Evolutionary conservation across 2,888 invertebrate species (phyloP).

Genomic region (Papilio gigon): DNA sequence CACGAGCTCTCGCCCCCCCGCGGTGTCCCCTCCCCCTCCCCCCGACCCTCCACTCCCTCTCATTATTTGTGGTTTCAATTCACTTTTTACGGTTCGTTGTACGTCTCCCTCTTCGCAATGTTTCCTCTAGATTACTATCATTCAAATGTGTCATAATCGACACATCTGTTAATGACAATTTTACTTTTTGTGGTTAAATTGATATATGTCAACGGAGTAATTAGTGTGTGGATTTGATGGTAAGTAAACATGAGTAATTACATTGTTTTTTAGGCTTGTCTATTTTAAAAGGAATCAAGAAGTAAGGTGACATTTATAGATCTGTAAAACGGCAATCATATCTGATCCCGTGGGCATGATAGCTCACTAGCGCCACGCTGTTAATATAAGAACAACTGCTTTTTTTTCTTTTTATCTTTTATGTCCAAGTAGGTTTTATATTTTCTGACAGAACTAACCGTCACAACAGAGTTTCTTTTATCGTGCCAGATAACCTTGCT

Average conservation of each 20-base stretch:
- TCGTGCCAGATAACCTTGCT: too few relatives aligned
- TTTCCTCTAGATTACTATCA: conserved; percentile 59
- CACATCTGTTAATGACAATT: conserved; percentile 40
- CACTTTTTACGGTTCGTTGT: conserved; percentile 69
- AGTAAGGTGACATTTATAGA: background rate
- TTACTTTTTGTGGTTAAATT: conserved; percentile 19
- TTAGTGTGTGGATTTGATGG: background rate
- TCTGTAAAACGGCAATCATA: too few relatives aligned
- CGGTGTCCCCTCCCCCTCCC: conserved; percentile 69
- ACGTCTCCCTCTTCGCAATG: conserved; percentile 35
- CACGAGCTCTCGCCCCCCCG: conserved; percentile 79
- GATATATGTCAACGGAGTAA: conserved; percentile 3
- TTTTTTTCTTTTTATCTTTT: too few relatives aligned
- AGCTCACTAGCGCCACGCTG: too few relatives aligned
- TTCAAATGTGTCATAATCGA: conserved; percentile 61
- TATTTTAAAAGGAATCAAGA: conserved; percentile 3
- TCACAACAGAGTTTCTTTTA: too few relatives aligned
- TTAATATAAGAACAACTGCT: too few relatives aligned
- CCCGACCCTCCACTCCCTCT: conserved; percentile 69
- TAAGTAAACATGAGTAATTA: background rate
- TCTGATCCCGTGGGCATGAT: too few relatives aligned
- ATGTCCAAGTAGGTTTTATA: too few relatives aligned
- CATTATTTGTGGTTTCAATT: conserved; percentile 82
- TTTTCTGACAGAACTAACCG: too few relatives aligned
- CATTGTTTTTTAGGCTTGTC: background rate